phyloP scores from a whole-genome alignment of 2,888 invertebrate genomes.

The Ormyrus thymus region DNA sequence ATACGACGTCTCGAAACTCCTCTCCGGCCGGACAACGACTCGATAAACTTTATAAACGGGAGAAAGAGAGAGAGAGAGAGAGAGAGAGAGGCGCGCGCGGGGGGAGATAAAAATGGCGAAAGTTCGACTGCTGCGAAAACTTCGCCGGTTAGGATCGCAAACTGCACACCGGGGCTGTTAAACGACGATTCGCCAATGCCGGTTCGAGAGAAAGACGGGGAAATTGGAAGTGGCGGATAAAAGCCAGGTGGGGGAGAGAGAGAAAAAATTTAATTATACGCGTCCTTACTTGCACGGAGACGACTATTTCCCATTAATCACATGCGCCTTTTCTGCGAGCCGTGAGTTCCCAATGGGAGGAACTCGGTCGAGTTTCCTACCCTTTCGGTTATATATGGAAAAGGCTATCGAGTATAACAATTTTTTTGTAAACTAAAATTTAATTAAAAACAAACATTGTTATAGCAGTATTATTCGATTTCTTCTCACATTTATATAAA shows the following conservation, averaged over 20 bases:
- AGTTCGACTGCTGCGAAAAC: slow-evolving; percentile 29
- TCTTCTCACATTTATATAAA: too few species aligned
- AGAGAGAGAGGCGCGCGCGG: neutral
- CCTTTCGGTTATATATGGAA: too few species aligned
- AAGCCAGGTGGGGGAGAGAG: too few species aligned
- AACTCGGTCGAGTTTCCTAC: slow-evolving; percentile 14
- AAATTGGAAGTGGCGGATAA: neutral
- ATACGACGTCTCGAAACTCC: neutral
- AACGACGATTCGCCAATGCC: slow-evolving; percentile 26
- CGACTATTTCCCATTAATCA: slow-evolving; percentile 30
- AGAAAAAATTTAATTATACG: slow-evolving; percentile 42
- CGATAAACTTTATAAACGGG: slow-evolving; percentile 44
- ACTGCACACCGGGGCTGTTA: slow-evolving; percentile 5
- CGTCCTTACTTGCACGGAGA: neutral
- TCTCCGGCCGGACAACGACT: slow-evolving; percentile 23
- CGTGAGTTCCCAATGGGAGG: neutral
- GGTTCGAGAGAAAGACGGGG: slow-evolving; percentile 8
- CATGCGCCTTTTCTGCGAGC: neutral
- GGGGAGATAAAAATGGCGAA: slow-evolving; percentile 36
- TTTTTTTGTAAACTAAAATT: too few species aligned
- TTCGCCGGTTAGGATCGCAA: slow-evolving; percentile 3
- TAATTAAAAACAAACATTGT: too few species aligned
- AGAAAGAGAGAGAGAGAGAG: neutral
- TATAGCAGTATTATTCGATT: too few species aligned
- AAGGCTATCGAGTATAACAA: too few species aligned